Conservation (phyloP, 2,888 invertebrate species). For the Eugnorisma glareosa region DNA sequence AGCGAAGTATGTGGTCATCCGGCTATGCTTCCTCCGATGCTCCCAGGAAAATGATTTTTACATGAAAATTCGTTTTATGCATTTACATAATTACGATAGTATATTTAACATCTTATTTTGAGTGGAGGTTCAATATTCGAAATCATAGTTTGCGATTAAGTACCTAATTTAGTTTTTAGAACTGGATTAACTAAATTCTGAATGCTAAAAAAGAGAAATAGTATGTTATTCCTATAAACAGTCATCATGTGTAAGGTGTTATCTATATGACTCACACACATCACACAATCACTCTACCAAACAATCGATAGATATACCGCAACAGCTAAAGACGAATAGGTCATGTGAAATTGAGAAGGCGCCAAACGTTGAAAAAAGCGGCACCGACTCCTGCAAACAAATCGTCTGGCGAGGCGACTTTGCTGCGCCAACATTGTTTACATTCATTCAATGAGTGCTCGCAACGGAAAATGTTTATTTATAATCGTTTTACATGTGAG, state of each 20-base stretch:
- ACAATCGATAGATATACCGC: conserved; percentile 33
- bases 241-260: too few relatives aligned
- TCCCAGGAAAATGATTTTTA: conserved; percentile 11
- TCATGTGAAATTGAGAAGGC: conserved; percentile 54
- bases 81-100: background rate
- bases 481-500: conserved; percentile 1
- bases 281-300: conserved; percentile 1
- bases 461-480: conserved; percentile 31
- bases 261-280: conserved; percentile 8
- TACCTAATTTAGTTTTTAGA: too few relatives aligned
- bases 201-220: background rate
- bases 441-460: conserved; percentile 34
- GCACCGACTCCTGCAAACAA: conserved; percentile 32
- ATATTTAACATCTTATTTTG: background rate
- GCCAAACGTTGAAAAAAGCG: conserved; percentile 49
- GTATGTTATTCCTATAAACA: background rate
- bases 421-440: conserved; percentile 57
- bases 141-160: background rate
- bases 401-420: conserved; percentile 38
- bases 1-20: conserved; percentile 49
- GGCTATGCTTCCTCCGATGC: conserved; percentile 24
- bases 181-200: background rate
- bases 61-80: background rate
- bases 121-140: background rate
- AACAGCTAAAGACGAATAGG: conserved; percentile 44